phyloP scores from a whole-genome alignment of 2,888 invertebrate genomes.

The Leptinotarsa haldemani region DNA sequence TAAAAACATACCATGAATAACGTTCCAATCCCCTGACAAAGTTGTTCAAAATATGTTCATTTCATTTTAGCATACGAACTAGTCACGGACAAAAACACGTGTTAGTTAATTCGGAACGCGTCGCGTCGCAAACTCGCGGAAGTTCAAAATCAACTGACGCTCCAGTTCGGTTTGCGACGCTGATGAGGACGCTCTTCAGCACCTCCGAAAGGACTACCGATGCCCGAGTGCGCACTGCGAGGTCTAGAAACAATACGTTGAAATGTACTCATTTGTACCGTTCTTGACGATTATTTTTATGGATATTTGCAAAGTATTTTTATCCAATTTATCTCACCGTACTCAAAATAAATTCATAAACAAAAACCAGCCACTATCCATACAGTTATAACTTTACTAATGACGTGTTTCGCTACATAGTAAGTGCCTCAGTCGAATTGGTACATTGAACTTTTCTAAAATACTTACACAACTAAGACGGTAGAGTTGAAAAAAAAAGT shows the following conservation, averaged over 20 bases:
- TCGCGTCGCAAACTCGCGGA: constrained; percentile 18
- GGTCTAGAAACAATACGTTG: not conserved
- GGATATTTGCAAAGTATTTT: no score
- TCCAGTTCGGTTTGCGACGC: constrained; percentile 26
- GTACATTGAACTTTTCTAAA: no score
- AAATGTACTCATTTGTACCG: no score
- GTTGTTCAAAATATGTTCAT: not conserved
- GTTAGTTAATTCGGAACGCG: not conserved
- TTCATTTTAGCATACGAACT: not conserved
- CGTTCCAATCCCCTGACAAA: not conserved
- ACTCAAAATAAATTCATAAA: no score
- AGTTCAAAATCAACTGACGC: constrained; percentile 16
- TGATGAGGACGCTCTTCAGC: constrained; percentile 30
- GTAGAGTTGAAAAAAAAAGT: no score
- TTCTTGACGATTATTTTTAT: no score
- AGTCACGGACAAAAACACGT: constrained; percentile 9
- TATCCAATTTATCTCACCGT: not conserved
- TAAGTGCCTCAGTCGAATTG: no score
- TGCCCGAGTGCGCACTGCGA: constrained; percentile 24
- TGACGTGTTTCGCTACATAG: no score
- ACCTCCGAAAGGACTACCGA: constrained; percentile 17
- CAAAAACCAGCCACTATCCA: no score
- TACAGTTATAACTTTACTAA: no score
- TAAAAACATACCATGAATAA: not conserved
- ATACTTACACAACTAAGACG: no score